Conservation (phyloP, 2,888 invertebrate genomes). For the Lepidochitona cinerea region DNA sequence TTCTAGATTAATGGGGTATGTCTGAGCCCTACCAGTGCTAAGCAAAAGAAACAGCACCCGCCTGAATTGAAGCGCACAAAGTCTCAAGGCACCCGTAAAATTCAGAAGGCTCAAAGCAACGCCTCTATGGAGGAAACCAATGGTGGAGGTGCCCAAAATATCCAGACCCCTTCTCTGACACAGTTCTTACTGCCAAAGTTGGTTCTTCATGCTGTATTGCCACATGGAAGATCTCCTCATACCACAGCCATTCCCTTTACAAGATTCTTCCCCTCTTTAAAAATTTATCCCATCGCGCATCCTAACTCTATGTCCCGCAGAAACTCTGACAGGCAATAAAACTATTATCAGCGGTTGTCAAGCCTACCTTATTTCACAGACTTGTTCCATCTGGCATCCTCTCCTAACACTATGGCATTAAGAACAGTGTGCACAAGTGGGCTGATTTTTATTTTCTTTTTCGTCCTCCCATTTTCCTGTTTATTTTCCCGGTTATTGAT, state of each 20-base stretch:
- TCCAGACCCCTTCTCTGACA: background rate
- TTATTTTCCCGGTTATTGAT: too few relatives aligned
- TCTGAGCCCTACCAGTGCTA: constrained; percentile 76
- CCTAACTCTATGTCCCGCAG: too few relatives aligned
- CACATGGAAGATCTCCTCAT: too few relatives aligned
- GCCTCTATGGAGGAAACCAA: constrained; percentile 64
- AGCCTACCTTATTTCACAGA: too few relatives aligned
- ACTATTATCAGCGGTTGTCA: too few relatives aligned
- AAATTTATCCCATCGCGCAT: too few relatives aligned
- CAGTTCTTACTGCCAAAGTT: background rate
- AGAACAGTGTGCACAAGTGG: background rate
- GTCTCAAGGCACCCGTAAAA: constrained; percentile 85
- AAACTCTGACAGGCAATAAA: too few relatives aligned
- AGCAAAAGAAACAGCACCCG: constrained; percentile 69
- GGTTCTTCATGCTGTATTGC: background rate
- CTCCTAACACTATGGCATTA: background rate
- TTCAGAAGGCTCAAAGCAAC: constrained; percentile 66
- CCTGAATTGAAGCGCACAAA: constrained; percentile 86
- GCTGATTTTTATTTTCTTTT: background rate
- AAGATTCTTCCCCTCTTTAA: too few relatives aligned
- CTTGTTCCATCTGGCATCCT: background rate
- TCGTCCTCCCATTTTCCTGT: background rate
- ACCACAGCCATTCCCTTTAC: too few relatives aligned
- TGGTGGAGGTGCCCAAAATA: constrained; percentile 52
- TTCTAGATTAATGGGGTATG: constrained; percentile 84